Evolutionary conservation across 2,888 invertebrate species (phyloP).

Genomic region (Theretra japonica): DNA sequence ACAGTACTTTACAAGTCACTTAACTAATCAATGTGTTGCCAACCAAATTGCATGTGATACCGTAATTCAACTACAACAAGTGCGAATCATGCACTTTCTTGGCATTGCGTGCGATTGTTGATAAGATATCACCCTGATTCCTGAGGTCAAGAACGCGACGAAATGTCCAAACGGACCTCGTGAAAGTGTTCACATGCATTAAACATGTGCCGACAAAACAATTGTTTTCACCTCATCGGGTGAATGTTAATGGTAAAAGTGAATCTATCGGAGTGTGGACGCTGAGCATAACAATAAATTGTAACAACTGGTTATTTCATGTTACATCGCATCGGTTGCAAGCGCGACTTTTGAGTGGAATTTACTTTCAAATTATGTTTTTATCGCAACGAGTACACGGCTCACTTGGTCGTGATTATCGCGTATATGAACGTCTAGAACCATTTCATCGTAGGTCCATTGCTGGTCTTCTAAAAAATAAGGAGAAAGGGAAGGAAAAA

Average conservation of each 20-base stretch:
- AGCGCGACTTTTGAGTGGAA: background rate
- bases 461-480: too few species aligned
- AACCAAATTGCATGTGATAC: too few species aligned
- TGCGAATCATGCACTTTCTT: background rate
- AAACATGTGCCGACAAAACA: slow-evolving; percentile 54
- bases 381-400: background rate
- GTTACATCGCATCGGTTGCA: background rate
- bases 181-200: slow-evolving; percentile 54
- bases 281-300: slow-evolving; percentile 23
- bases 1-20: too few species aligned
- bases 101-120: slow-evolving; percentile 17
- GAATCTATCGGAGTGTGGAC: slow-evolving; percentile 48
- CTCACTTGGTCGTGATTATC: too few species aligned
- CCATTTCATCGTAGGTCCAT: too few species aligned
- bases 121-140: slow-evolving; percentile 38
- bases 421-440: too few species aligned
- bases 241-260: slow-evolving; percentile 76
- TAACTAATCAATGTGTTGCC: too few species aligned
- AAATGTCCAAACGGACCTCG: slow-evolving; percentile 48
- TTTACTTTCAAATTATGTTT: slow-evolving; percentile 16
- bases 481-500: too few species aligned
- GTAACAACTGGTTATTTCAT: slow-evolving; percentile 17
- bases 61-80: background rate
- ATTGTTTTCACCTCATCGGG: slow-evolving; percentile 75
- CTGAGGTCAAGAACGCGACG: slow-evolving; percentile 49